Evolutionary conservation across 2,888 invertebrate species (phyloP), one percentile per base, ranked within the genome.

Genomic region (Sphaerophoria rueppellii): DNA sequence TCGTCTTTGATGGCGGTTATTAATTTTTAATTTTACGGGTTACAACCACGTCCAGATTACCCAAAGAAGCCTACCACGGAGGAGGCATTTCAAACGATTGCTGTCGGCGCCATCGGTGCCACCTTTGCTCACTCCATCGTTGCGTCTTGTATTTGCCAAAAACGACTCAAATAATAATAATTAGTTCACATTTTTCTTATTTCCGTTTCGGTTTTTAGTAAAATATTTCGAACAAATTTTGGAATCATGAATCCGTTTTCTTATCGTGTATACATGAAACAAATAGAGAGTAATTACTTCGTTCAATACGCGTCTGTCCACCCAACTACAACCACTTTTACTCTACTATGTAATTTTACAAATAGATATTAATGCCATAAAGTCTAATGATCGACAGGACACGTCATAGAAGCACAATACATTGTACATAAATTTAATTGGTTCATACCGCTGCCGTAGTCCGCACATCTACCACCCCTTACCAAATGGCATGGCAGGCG

Each of bases 351-450:
- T 80, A 85, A 85, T 85, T 85, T 76, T 60, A 71, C 79, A 78
- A 82, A 80, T 80, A 83, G 73, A 81, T 76, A 85, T 77, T 73
- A 76, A 74, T 73, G 75, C 52, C 67, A 65, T 74, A 79, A 46
- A 67, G 85, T 70, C 57, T 77, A 85, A 81, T 85, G 85, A 85
- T 85, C 76, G 81, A 77, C 85, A 79, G 83, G 74, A 75, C 78
- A 67, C 48, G 67, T 67, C 67, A 83, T 69, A 55, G 48, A 34
- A 16, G 12, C 40, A 63, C 58, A 43, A 40, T n/a, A 58, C 4
- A 57, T 24, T 24, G 24, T 7, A 50, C 16, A 60, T 46, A 34
- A 58, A 70, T 54, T 24, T 48, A 67, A 75, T 69, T 61, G 75
- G 58, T 75, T 58, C 58, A 48, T 14, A 24, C 34, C 48, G 11